Conservation (phyloP, 2,888 invertebrate genomes). For the Caenorhabditis virilis region DNA sequence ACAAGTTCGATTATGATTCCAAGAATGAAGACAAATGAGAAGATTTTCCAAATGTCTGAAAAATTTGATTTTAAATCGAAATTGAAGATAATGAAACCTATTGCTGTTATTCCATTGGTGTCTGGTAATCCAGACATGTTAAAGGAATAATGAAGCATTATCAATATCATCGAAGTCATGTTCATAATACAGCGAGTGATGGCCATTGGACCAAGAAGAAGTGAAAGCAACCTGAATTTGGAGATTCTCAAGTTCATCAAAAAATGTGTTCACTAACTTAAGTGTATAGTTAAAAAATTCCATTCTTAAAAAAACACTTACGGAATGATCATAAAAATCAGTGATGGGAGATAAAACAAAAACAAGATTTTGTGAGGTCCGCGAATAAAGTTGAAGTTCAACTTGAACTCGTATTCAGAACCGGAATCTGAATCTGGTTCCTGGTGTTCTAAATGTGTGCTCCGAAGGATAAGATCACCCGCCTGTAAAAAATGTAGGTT, state of each 20-base stretch:
- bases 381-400: constrained; percentile 8
- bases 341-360: constrained; percentile 10
- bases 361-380: constrained; percentile 14
- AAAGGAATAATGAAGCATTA: constrained; percentile 21
- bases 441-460: background rate
- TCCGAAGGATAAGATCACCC: constrained; percentile 14
- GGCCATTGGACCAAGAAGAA: constrained; percentile 58
- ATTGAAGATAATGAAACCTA: constrained; percentile 11
- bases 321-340: constrained; percentile 45
- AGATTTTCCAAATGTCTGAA: constrained; percentile 53
- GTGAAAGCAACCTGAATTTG: constrained; percentile 48
- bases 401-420: constrained; percentile 9
- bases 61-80: background rate
- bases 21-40: constrained; percentile 49
- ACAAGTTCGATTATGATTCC: constrained; percentile 47
- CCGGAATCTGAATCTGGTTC: constrained; percentile 5
- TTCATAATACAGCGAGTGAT: constrained; percentile 54
- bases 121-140: constrained; percentile 17
- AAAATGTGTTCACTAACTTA: no score
- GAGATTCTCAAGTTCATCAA: no score
- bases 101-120: constrained; percentile 19
- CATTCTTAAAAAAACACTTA: constrained; percentile 1
- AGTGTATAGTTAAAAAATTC: background rate
- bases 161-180: constrained; percentile 43
- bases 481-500: constrained; percentile 2